These are phyloP conservation scores for Amphipyra berbera DNA, from an alignment of 2,888 invertebrate genomes.

Conservation along the genomic window DNA sequence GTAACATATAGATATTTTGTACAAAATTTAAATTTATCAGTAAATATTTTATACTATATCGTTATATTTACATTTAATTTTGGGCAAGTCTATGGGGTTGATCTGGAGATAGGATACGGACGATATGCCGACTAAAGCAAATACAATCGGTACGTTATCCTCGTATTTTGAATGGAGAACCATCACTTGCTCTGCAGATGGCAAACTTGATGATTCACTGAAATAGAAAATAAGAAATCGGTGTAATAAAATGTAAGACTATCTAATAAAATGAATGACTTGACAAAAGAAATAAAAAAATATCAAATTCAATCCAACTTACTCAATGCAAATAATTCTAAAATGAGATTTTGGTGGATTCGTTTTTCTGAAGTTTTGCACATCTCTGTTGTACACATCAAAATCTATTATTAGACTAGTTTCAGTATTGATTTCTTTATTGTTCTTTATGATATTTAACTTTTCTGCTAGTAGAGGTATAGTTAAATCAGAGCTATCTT, in stretches of 20 bases:
- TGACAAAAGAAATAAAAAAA: neutral
- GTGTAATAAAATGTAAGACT: neutral
- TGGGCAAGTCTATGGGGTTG: slow-evolving; percentile 77
- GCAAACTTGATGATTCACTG: slow-evolving; percentile 76
- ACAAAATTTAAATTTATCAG: slow-evolving; percentile 20
- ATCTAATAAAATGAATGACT: no score
- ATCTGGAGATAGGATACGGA: slow-evolving; percentile 84
- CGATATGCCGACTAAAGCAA: slow-evolving; percentile 81
- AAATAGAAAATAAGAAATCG: slow-evolving; percentile 15
- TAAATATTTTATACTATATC: slow-evolving; percentile 51
- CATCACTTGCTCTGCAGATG: slow-evolving; percentile 70
- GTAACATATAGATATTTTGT: slow-evolving; percentile 7
- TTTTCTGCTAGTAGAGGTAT: slow-evolving; percentile 73
- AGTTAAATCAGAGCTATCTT: slow-evolving; percentile 70
- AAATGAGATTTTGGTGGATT: slow-evolving; percentile 81
- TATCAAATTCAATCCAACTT: slow-evolving; percentile 67
- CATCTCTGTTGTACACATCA: slow-evolving; percentile 84
- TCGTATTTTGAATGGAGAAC: slow-evolving; percentile 70
- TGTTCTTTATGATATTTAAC: slow-evolving; percentile 74
- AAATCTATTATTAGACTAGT: slow-evolving; percentile 73
- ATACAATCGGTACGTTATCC: slow-evolving; percentile 77
- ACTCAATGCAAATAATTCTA: slow-evolving; percentile 81
- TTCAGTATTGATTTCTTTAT: slow-evolving; percentile 59
- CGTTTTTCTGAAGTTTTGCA: slow-evolving; percentile 80
- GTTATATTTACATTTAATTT: slow-evolving; percentile 63